Percentiles rank a stretch among this genome's conserved stretches.
Conservation (phyloP, 2,888 invertebrate genomes). For the Tiliacea citrago region DNA sequence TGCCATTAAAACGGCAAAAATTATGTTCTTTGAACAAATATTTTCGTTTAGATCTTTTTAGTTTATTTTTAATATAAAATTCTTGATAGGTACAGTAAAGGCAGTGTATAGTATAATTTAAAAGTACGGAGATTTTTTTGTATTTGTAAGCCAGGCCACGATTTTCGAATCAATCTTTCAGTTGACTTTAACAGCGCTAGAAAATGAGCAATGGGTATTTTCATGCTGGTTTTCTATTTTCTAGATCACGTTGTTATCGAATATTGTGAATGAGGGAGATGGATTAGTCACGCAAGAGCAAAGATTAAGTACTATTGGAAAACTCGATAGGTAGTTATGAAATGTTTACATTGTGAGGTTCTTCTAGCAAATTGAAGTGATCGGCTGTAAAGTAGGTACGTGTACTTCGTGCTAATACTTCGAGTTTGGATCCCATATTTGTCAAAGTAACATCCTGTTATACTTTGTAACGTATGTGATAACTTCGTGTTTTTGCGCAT, state of each 20-base stretch:
- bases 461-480: slow-evolving; percentile 37
- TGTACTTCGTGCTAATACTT: slow-evolving; percentile 6
- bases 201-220: slow-evolving; percentile 52
- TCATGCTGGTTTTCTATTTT: slow-evolving; percentile 49
- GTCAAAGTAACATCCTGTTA: slow-evolving; percentile 18
- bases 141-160: slow-evolving; percentile 4
- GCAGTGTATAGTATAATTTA: slow-evolving; percentile 12
- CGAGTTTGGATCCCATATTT: slow-evolving; percentile 15
- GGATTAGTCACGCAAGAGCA: slow-evolving; percentile 36
- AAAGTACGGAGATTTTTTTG: slow-evolving; percentile 37
- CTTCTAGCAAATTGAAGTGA: slow-evolving; percentile 16
- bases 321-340: slow-evolving; percentile 17
- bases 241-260: slow-evolving; percentile 38
- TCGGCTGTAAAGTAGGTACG: slow-evolving; percentile 13
- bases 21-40: slow-evolving; percentile 62
- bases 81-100: slow-evolving; percentile 25
- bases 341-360: neutral
- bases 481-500: slow-evolving; percentile 8
- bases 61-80: slow-evolving; percentile 45
- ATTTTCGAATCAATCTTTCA: slow-evolving; percentile 48
- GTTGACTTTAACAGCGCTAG: slow-evolving; percentile 56
- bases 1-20: slow-evolving; percentile 67
- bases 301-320: slow-evolving; percentile 38
- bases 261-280: slow-evolving; percentile 40
- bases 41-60: slow-evolving; percentile 47